phyloP scores from a whole-genome alignment of 2,888 invertebrate genomes.

The Agriopis aurantiaria region DNA sequence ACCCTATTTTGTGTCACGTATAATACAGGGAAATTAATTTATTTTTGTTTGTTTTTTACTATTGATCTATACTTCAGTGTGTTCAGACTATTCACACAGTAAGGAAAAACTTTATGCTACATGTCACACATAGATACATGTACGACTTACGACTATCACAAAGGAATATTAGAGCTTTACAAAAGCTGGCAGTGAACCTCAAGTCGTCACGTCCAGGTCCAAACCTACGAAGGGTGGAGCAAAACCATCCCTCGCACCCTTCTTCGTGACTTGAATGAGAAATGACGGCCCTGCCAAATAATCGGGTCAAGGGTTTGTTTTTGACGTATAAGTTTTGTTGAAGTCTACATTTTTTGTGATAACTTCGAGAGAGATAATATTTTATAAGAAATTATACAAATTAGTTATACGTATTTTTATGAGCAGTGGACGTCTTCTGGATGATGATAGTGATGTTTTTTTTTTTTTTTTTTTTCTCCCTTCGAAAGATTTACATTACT shows the following conservation, averaged over 20 bases:
- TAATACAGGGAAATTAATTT: too few relatives aligned
- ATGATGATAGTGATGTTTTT: too few relatives aligned
- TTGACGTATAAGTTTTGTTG: constrained; percentile 26
- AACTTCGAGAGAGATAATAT: too few relatives aligned
- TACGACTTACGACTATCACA: constrained; percentile 11
- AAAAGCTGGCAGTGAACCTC: constrained; percentile 30
- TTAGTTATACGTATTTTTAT: too few relatives aligned
- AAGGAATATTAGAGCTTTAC: constrained; percentile 24
- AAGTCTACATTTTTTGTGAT: not conserved
- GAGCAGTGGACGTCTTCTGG: too few relatives aligned
- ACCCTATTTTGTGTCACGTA: too few relatives aligned
- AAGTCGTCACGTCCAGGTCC: constrained; percentile 34
- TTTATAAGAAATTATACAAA: too few relatives aligned
- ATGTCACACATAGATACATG: constrained; percentile 1
- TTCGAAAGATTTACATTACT: too few relatives aligned
- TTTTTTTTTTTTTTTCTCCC: too few relatives aligned
- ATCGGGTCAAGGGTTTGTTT: constrained; percentile 40
- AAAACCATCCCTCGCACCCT: constrained; percentile 41
- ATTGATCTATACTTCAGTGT: too few relatives aligned
- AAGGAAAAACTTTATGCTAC: not conserved
- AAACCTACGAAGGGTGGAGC: constrained; percentile 23
- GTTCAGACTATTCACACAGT: not conserved
- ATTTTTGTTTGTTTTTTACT: too few relatives aligned
- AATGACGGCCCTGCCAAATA: constrained; percentile 41
- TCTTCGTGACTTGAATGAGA: constrained; percentile 51